A percentile compares a stretch with the other conserved stretches of the same genome.
Evolutionary conservation across 2,888 invertebrate genomes (phyloP).

Genomic region (Bimastos eiseni): DNA sequence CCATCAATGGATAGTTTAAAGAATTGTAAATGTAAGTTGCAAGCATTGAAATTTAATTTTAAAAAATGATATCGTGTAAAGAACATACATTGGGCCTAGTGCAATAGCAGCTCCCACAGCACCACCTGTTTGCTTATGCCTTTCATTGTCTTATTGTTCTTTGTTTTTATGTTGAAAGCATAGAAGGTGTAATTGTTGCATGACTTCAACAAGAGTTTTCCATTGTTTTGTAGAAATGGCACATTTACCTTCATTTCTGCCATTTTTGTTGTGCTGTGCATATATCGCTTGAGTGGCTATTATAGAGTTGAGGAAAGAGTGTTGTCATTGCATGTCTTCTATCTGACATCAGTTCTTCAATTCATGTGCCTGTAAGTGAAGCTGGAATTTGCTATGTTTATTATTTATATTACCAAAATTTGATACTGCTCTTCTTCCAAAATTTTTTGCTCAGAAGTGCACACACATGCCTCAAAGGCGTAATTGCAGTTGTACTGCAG

Average conservation of each 20-base stretch:
- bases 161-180: neutral
- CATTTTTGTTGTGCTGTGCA: neutral
- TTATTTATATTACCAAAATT: neutral
- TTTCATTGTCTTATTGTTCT: neutral
- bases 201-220: neutral
- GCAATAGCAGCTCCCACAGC: neutral
- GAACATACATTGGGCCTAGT: no score
- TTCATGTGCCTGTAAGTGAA: constrained; percentile 16
- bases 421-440: no score
- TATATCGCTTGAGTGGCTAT: constrained; percentile 6
- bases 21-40: no score
- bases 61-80: no score
- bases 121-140: neutral
- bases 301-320: neutral
- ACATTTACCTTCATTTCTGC: neutral
- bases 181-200: neutral
- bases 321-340: neutral
- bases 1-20: no score
- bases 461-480: no score
- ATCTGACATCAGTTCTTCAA: neutral
- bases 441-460: no score
- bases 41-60: no score
- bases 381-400: neutral
- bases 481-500: no score
- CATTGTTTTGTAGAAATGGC: constrained; percentile 4